phyloP scores from a whole-genome alignment of 1,140 invertebrate species.

The Campoletis sonorensis region DNA sequence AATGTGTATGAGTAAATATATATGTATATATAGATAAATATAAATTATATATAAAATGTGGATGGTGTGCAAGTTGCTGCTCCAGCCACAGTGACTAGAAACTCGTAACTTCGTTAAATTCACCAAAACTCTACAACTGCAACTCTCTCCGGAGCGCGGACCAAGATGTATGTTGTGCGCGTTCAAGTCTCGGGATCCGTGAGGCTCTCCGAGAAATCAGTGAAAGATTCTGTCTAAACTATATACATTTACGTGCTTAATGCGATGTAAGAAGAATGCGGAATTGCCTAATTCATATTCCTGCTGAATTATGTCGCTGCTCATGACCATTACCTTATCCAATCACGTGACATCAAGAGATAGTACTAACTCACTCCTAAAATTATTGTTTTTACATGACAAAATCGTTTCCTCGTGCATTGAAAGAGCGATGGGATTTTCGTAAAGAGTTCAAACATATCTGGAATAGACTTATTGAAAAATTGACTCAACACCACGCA shows the following conservation, averaged over 20 bases:
- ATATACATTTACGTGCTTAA: background rate
- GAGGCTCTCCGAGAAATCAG: conserved; percentile 20
- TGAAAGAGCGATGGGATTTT: too few species aligned
- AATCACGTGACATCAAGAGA: background rate
- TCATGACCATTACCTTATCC: background rate
- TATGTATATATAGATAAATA: too few species aligned
- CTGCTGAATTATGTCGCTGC: background rate
- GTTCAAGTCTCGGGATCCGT: background rate
- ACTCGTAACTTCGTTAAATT: conserved; percentile 41
- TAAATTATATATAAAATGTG: background rate
- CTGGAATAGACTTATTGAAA: too few species aligned
- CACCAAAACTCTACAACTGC: conserved; percentile 17
- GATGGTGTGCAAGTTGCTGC: conserved; percentile 4
- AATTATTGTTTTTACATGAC: background rate
- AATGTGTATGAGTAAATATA: background rate
- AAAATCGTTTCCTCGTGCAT: too few species aligned
- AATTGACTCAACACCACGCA: too few species aligned
- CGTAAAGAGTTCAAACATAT: too few species aligned
- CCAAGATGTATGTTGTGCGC: background rate
- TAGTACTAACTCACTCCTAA: background rate
- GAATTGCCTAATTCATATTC: conserved; percentile 19
- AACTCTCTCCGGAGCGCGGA: background rate
- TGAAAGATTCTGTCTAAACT: conserved; percentile 14
- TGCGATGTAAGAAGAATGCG: conserved; percentile 4
- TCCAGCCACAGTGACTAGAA: background rate